Conservation (phyloP, 1,140 invertebrate species). For the Sycophila sp. region DNA sequence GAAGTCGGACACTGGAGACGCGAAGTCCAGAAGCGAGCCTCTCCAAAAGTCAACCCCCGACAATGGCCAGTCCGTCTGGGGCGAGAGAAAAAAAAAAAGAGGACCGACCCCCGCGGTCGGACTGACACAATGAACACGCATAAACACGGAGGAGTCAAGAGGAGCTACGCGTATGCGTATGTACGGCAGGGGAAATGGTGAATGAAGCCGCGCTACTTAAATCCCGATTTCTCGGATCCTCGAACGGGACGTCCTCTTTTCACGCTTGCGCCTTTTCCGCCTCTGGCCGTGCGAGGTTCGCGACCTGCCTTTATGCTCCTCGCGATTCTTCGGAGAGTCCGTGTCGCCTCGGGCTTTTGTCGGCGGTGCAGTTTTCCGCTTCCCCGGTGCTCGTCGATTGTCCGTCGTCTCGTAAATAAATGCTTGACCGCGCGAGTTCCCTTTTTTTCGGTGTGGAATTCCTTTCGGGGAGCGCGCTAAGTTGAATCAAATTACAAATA, state of each 20-base stretch:
- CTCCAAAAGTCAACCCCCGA: background rate
- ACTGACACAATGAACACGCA: background rate
- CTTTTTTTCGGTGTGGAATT: background rate
- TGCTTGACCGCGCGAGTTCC: background rate
- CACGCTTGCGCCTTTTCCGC: conserved; percentile 18
- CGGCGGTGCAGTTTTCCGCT: background rate
- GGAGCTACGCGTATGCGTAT: background rate
- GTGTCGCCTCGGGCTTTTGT: too few relatives aligned
- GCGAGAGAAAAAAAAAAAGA: background rate
- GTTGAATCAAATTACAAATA: background rate
- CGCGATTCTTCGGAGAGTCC: too few relatives aligned
- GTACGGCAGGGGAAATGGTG: background rate
- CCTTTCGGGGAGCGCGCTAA: background rate
- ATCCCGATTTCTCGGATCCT: background rate
- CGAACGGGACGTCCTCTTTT: conserved; percentile 38
- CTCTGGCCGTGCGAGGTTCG: too few relatives aligned
- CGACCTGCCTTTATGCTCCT: too few relatives aligned
- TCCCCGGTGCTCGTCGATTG: too few relatives aligned
- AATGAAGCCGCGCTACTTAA: background rate
- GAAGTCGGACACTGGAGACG: background rate
- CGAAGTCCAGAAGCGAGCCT: conserved; percentile 5
- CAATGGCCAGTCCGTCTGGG: too few relatives aligned
- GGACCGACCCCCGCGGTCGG: background rate
- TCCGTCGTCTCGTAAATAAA: conserved; percentile 17
- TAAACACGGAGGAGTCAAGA: conserved; percentile 18